Evolutionary conservation across 2,113 vertebrate genomes (phyloP).

Genomic region (Echinops telfairi): DNA sequence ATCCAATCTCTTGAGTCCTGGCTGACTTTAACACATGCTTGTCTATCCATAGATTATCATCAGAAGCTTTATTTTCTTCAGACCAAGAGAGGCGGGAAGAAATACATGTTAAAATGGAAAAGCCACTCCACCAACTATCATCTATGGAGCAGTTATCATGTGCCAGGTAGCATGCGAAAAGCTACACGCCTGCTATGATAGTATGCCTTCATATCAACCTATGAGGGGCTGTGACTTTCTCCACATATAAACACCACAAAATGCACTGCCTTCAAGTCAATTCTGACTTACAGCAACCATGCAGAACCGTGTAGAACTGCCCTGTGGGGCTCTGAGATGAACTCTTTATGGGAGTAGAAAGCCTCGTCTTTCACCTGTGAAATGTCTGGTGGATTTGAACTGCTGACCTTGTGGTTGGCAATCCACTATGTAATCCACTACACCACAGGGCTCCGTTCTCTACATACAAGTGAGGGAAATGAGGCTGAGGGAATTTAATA

Average conservation of each 20-base stretch:
- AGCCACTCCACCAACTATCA: neutral
- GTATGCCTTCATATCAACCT: neutral
- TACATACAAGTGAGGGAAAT: neutral
- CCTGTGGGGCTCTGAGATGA: no score
- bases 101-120: neutral
- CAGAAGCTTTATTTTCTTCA: slow-evolving; percentile 5
- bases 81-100: neutral
- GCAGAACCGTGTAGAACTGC: no score
- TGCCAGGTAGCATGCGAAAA: neutral
- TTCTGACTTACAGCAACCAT: no score
- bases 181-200: neutral
- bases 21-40: neutral
- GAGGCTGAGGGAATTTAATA: neutral
- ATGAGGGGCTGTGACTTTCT: slow-evolving; percentile 8
- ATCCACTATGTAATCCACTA: no score
- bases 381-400: no score
- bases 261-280: no score
- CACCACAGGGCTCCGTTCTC: no score
- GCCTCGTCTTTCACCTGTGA: no score
- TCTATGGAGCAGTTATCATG: neutral
- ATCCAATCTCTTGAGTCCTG: slow-evolving; percentile 1
- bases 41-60: neutral
- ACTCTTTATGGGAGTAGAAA: no score
- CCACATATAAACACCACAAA: neutral
- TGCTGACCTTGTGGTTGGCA: no score